Base-by-base conservation (phyloP, 2,797 vertebrate species). In the Synanceia verrucosa region DNA sequence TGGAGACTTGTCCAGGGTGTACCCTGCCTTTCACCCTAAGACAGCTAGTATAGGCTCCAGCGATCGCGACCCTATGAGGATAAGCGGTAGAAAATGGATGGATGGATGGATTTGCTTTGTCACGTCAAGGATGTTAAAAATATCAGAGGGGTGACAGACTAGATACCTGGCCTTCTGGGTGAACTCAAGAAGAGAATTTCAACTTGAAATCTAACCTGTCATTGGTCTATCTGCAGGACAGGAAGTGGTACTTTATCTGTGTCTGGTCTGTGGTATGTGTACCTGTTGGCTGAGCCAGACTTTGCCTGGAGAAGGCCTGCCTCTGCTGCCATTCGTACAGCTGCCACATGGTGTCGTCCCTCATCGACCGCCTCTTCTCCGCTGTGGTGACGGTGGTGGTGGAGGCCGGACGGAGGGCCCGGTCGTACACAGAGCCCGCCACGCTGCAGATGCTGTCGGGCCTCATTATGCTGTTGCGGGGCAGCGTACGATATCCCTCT, bases 341-440 rank as follows among this genome's bases (percentile, higher is more conserved):
- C 93, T 99, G 98, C 98, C 97, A 99, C 97, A 99, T 97, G 0
- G 98, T 99, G 93, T 98, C 97, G 1, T 98, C 98, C 2, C 96
- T 86, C 91, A 98, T 94, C 0, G 97, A 98, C 21, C 96, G 79
- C 41, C 96, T 92, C 78, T 98, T 97, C 34, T 97, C 97, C 0
- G 95, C 92, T 0, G 94, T 90, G 0, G 86, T 86, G 93, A 88
- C 26, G 0, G 64, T 55, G 70, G 55, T 13, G 57, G 84, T 81
- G 31, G 85, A 82, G 66, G 70, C 37, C 0, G 92, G 90, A 4
- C 83, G 93, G 0, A 90, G 46, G 0, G 86, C 82, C 18, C 90
- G 89, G 73, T 97, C 96, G 0, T 95, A 97, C 3, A 84, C 31
- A 0, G 93, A 93, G 0, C 95, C 92, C 0, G 94, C 56, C 0